Base-by-base conservation (phyloP, 2,888 invertebrate species). In the Dasypogon diadema region DNA sequence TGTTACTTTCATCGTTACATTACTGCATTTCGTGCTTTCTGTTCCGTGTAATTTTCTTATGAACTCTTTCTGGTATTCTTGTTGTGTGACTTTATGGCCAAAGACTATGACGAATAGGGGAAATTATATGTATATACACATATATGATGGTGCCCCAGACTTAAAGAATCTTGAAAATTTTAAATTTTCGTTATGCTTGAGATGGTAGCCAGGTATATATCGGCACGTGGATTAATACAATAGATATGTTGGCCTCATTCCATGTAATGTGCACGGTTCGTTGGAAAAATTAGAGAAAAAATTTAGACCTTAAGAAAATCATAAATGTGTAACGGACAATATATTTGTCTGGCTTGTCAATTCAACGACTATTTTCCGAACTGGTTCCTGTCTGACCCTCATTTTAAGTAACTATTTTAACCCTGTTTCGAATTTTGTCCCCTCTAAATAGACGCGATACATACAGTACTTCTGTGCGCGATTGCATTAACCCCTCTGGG, bases 171-270 rank as follows among this genome's bases (percentile, higher is more conserved):
- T 65, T 65, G 48, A 46, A 65, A 14, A 46, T 34, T 54, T 30
- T 18, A 54, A 70, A 54, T 54, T 24, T 70, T 70, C 70, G 70
- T 70, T 70, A 54, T 70, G 70, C 54, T 70, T 54, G 70, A 70
- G 70, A 34, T 21, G 18, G 12, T 34, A 70, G 30, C 46, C 12
- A 26, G 70, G 51, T 26, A 70, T 37, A 54, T 24, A 54, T 54
- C 65, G 70, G 70, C 70, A 70, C 70, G 70, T 70, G 70, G 70
- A 34, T 34, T 22, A 34, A 21, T 70, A 22, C 21, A 34, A 12
- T 22, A 70, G 26, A 51, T 51, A 48, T 24, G 42, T n/a, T 48
- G 65, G 24, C 65, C 65, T 68, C 26, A 48, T 68, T 54, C 5
- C 2, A 22, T 54, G 18, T 12, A 42, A 42, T n/a, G 3, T 6